Percentiles rank a stretch among this genome's conserved stretches.
phyloP scores from a whole-genome alignment of 2,888 invertebrate genomes.

The Thera britannica region DNA sequence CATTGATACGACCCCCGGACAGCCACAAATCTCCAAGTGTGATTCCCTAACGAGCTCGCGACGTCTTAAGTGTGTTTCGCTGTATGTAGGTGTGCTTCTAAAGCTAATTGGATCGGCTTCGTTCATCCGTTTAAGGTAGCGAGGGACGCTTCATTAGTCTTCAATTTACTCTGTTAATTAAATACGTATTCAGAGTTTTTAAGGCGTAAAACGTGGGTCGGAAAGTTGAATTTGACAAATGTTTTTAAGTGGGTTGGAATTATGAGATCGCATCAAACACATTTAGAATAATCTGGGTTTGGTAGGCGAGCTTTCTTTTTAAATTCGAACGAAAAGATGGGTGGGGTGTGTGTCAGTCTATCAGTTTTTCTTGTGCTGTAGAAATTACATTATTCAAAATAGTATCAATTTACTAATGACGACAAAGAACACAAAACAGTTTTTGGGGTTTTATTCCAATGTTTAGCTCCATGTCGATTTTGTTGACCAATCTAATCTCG shows the following conservation, averaged over 20 bases:
- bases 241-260: neutral
- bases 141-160: conserved; percentile 73
- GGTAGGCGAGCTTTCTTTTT: neutral
- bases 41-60: conserved; percentile 63
- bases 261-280: neutral
- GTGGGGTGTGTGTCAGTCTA: too few relatives aligned
- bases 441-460: too few relatives aligned
- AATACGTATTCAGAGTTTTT: conserved; percentile 62
- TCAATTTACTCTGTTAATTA: conserved; percentile 73
- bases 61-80: conserved; percentile 77
- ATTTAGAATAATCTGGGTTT: neutral
- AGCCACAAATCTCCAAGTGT: conserved; percentile 53
- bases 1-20: conserved; percentile 46
- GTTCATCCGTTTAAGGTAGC: conserved; percentile 78
- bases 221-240: neutral
- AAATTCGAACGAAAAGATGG: too few relatives aligned
- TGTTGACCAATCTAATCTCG: too few relatives aligned
- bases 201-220: conserved; percentile 2
- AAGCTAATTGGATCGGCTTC: conserved; percentile 77
- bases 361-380: too few relatives aligned
- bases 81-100: conserved; percentile 75
- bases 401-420: too few relatives aligned
- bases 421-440: too few relatives aligned
- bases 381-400: too few relatives aligned
- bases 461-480: too few relatives aligned